phyloP scores from a whole-genome alignment of 35 echinoderm and acorn worm genomes.

The Strongylocentrotus purpuratus region DNA sequence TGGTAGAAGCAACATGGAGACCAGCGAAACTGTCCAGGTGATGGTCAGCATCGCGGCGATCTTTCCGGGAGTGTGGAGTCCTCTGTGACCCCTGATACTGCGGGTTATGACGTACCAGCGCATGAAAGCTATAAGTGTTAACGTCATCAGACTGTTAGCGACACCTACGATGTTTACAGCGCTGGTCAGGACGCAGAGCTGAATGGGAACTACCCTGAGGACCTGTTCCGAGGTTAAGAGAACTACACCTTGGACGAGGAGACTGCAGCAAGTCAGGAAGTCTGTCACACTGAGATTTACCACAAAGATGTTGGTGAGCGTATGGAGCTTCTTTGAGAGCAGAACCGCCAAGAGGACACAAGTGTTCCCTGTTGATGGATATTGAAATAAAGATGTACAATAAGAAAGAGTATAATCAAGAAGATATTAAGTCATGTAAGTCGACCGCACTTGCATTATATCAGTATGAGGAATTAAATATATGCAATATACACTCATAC shows the following conservation, averaged over 20 bases:
- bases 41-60: conserved; percentile 46
- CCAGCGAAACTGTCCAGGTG: conserved; percentile 56
- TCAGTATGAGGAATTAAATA: no score
- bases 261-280: conserved; percentile 59
- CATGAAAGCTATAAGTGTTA: conserved; percentile 5
- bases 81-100: not conserved
- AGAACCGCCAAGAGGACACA: conserved; percentile 36
- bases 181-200: not conserved
- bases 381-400: not conserved
- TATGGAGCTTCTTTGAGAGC: conserved; percentile 47
- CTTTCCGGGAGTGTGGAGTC: not conserved
- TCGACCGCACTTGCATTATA: not conserved
- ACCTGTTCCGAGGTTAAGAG: not conserved
- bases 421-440: no score
- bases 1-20: conserved; percentile 52
- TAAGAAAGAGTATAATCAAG: not conserved
- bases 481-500: no score
- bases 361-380: conserved; percentile 17
- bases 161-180: not conserved
- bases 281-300: conserved; percentile 64
- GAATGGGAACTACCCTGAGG: not conserved
- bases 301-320: conserved; percentile 55
- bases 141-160: conserved; percentile 47
- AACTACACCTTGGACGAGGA: conserved; percentile 24
- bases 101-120: conserved; percentile 7